phyloP scores from a whole-genome alignment of 2,888 invertebrate genomes.

The Clepsis dumicolana region DNA sequence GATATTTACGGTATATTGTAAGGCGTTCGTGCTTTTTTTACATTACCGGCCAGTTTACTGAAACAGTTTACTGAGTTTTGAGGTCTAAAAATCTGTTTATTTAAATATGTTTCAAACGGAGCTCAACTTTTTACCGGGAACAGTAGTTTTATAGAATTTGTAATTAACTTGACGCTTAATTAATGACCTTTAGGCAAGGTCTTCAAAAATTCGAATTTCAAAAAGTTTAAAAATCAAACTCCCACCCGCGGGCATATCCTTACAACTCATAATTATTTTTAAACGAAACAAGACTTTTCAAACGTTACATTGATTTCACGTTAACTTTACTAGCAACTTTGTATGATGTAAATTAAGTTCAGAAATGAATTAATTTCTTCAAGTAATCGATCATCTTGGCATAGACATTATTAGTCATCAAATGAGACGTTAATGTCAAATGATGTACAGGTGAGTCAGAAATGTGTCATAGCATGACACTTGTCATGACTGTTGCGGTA shows the following conservation, averaged over 20 bases:
- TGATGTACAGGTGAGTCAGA: not conserved
- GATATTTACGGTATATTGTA: not conserved
- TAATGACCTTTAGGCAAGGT: no score
- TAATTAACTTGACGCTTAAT: no score
- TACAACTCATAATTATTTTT: not conserved
- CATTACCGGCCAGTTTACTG: not conserved
- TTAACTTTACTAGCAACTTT: not conserved
- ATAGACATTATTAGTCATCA: no score
- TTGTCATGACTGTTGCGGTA: not conserved
- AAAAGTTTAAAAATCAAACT: not conserved
- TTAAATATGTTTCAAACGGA: no score
- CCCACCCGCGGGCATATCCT: not conserved
- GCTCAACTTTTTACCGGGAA: no score
- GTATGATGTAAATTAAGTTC: not conserved
- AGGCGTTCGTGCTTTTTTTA: no score
- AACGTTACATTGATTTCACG: not conserved
- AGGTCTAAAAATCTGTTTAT: not conserved
- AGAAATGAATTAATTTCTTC: not conserved
- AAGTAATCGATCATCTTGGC: not conserved
- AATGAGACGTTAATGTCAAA: conserved; percentile 16
- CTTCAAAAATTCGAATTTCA: no score
- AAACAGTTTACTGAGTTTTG: not conserved
- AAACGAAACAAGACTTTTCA: not conserved
- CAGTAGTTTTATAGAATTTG: no score
- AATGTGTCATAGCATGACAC: not conserved